Percentiles rank a stretch among this genome's conserved stretches.
phyloP scores from a whole-genome alignment of 2,888 invertebrate species.

The Lasiommata megera region DNA sequence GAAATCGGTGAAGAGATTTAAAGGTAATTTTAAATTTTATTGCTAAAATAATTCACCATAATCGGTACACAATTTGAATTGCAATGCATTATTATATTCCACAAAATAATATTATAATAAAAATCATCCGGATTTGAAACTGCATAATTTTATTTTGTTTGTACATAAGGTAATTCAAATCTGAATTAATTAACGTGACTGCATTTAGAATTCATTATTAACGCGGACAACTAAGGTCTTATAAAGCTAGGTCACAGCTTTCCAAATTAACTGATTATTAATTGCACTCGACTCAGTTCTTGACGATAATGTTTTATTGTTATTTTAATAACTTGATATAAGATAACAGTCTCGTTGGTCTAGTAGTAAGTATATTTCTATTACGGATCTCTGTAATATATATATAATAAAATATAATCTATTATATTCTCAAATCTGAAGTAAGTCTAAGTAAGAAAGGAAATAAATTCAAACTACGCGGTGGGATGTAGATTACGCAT shows the following conservation, averaged over 20 bases:
- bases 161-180: constrained; percentile 21
- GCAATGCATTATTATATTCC: constrained; percentile 9
- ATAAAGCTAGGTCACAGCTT: constrained; percentile 23
- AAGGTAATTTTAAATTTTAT: no score
- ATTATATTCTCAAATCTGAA: no score
- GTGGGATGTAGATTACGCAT: no score
- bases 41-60: no score
- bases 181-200: constrained; percentile 21
- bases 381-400: no score
- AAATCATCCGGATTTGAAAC: constrained; percentile 20
- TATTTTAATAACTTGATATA: neutral
- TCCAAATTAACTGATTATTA: constrained; percentile 19
- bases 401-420: no score
- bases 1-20: no score
- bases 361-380: no score
- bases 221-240: constrained; percentile 24
- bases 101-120: constrained; percentile 11
- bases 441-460: no score
- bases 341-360: neutral
- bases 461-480: no score
- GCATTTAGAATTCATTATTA: constrained; percentile 21
- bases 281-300: neutral
- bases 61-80: no score
- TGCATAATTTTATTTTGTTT: constrained; percentile 20
- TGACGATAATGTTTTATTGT: neutral